phyloP scores from a whole-genome alignment of 1,140 invertebrate genomes.

The Bombyx mandarina region DNA sequence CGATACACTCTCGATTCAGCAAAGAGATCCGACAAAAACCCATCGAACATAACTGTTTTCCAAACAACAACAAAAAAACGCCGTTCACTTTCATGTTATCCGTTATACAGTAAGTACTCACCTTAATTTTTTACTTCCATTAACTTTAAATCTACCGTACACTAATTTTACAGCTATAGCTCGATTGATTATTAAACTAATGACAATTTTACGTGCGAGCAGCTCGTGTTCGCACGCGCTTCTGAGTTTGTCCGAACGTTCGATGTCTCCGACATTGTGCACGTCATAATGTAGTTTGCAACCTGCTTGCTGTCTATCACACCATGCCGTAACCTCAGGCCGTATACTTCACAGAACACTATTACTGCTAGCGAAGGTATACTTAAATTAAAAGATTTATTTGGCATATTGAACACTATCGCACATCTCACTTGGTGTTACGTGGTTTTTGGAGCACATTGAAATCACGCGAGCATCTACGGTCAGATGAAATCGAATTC shows the following conservation, averaged over 20 bases:
- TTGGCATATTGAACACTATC: too few relatives aligned
- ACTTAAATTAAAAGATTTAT: too few relatives aligned
- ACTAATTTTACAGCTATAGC: not conserved
- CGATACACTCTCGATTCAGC: too few relatives aligned
- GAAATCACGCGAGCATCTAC: too few relatives aligned
- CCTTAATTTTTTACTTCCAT: conserved; percentile 28
- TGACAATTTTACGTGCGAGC: conserved; percentile 8
- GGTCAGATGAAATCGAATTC: too few relatives aligned
- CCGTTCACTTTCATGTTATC: conserved; percentile 32
- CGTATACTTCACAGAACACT: too few relatives aligned
- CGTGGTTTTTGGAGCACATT: too few relatives aligned
- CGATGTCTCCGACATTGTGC: conserved; percentile 15
- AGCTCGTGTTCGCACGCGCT: conserved; percentile 33
- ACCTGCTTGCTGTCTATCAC: conserved; percentile 20
- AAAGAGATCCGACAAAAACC: conserved; percentile 1
- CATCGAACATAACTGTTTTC: conserved; percentile 22
- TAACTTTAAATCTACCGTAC: conserved; percentile 10
- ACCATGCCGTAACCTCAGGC: too few relatives aligned
- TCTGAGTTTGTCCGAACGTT: conserved; percentile 22
- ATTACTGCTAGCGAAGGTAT: too few relatives aligned
- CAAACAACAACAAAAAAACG: conserved; percentile 13
- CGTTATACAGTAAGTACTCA: conserved; percentile 30
- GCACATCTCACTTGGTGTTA: too few relatives aligned
- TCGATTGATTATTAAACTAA: conserved; percentile 1
- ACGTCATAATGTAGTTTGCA: conserved; percentile 29